phyloP scores from a whole-genome alignment of 2,888 invertebrate species.

The Epinotia bilunana region DNA sequence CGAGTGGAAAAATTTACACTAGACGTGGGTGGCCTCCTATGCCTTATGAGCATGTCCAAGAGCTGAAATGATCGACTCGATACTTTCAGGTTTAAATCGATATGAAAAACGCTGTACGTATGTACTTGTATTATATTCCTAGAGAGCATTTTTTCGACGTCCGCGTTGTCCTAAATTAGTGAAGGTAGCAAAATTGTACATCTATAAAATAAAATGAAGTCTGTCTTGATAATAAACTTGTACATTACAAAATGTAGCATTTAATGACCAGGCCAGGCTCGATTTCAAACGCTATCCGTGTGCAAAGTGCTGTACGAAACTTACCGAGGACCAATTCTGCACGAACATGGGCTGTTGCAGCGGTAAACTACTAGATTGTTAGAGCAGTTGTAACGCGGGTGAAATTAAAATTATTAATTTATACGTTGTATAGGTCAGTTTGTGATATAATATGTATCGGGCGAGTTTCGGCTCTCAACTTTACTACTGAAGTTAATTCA shows the following conservation, averaged over 20 bases:
- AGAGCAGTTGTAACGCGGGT: not conserved
- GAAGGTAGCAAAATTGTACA: constrained; percentile 35
- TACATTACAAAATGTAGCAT: constrained; percentile 32
- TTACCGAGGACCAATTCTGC: constrained; percentile 31
- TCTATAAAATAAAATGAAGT: constrained; percentile 26
- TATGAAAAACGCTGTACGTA: constrained; percentile 6
- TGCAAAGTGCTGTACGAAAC: not conserved
- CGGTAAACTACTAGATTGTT: constrained; percentile 15
- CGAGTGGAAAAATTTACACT: constrained; percentile 2
- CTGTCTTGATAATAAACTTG: constrained; percentile 32
- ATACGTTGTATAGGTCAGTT: constrained; percentile 20
- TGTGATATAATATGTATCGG: constrained; percentile 40
- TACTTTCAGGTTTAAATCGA: constrained; percentile 27
- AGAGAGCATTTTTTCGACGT: constrained; percentile 16
- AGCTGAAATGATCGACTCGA: constrained; percentile 35
- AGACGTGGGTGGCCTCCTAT: constrained; percentile 21
- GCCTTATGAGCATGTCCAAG: constrained; percentile 21
- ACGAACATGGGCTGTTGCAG: constrained; percentile 11
- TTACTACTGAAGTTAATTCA: constrained; percentile 13
- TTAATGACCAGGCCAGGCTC: constrained; percentile 14
- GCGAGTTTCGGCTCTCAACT: constrained; percentile 40
- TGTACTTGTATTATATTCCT: constrained; percentile 30
- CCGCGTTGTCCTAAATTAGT: constrained; percentile 18
- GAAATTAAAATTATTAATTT: constrained; percentile 20
- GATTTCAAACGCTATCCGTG: constrained; percentile 1